Evolutionary conservation across 2,888 invertebrate species (phyloP).

Genomic region (Metallyticus violacea): DNA sequence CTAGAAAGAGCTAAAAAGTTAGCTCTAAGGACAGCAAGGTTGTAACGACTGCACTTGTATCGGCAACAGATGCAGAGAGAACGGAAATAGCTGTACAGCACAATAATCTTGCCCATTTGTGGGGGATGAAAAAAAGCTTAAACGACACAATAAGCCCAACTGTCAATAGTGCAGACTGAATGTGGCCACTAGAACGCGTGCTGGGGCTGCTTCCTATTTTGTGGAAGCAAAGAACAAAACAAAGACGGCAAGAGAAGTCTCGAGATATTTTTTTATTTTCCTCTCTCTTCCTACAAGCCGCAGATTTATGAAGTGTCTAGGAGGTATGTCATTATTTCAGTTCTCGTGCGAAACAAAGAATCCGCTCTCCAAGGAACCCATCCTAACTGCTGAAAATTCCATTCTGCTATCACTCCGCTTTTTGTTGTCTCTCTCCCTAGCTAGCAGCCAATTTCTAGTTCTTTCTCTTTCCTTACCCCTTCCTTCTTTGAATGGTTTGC

Average conservation of each 20-base stretch:
- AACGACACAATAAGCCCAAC: not conserved
- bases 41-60: not conserved
- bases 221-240: not conserved
- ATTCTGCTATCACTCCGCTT: not conserved
- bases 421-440: not conserved
- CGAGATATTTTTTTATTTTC: not conserved
- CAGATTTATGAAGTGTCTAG: not conserved
- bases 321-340: not conserved
- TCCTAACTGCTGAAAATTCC: not conserved
- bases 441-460: not conserved
- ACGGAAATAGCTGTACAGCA: not conserved
- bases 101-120: not conserved
- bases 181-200: not conserved
- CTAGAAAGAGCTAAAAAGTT: too few species aligned
- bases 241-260: not conserved
- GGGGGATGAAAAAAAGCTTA: not conserved
- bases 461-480: not conserved
- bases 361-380: not conserved
- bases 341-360: not conserved
- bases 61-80: not conserved
- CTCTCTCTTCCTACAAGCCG: not conserved
- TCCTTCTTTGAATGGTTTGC: too few species aligned
- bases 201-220: not conserved
- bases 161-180: not conserved
- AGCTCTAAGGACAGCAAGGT: too few species aligned